Evolutionary conservation across 2,113 vertebrate genomes (phyloP).

Genomic region (Pollachius pollachius): DNA sequence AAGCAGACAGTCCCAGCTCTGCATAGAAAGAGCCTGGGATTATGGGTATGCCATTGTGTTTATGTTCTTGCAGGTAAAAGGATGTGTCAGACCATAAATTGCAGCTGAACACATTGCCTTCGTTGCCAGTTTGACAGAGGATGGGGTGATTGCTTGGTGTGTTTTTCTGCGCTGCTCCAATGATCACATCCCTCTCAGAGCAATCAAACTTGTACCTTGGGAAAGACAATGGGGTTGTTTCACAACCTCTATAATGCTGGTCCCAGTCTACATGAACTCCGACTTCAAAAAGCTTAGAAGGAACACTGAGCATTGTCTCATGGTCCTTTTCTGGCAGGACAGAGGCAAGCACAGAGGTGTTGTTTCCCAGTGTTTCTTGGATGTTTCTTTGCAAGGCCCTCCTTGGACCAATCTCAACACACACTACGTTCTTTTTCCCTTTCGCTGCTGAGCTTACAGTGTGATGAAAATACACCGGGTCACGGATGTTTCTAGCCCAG

Average conservation of each 20-base stretch:
- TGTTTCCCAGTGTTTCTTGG: conserved; percentile 72
- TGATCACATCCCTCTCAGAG: conserved; percentile 58
- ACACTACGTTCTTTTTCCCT: conserved; percentile 68
- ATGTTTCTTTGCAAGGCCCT: conserved; percentile 77
- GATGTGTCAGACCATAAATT: conserved; percentile 58
- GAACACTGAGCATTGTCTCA: conserved; percentile 59
- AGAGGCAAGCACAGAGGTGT: conserved; percentile 65
- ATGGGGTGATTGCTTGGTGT: conserved; percentile 68
- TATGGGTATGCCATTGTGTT: conserved; percentile 71
- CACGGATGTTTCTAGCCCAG: conserved; percentile 81
- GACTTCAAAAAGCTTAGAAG: conserved; percentile 75
- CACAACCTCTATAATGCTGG: conserved; percentile 65
- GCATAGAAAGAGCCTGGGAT: conserved; percentile 80
- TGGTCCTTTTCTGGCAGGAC: conserved; percentile 73
- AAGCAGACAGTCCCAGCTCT: conserved; percentile 79
- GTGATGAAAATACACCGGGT: conserved; percentile 76
- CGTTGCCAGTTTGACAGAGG: conserved; percentile 57
- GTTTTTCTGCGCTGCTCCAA: conserved; percentile 55
- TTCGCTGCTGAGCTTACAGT: conserved; percentile 65
- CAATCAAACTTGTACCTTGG: conserved; percentile 80
- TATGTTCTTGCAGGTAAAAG: conserved; percentile 77
- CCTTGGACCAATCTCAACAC: conserved; percentile 82
- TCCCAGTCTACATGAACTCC: conserved; percentile 77
- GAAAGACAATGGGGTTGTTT: conserved; percentile 69
- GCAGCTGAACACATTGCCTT: conserved; percentile 66